Conservation (phyloP, 2,113 vertebrate species). For the Marcusenius ussheri region DNA sequence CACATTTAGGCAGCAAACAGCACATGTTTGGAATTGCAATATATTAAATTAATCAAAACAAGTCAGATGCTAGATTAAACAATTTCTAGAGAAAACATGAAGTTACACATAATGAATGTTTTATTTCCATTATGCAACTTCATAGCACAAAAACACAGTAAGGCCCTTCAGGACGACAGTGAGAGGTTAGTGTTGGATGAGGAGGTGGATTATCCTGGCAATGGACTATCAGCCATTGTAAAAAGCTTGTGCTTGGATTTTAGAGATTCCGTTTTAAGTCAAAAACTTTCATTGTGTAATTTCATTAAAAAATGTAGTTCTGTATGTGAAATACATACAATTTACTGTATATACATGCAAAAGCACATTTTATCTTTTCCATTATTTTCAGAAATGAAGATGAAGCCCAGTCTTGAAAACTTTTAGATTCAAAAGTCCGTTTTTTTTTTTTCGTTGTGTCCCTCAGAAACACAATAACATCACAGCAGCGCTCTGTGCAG, state of each 20-base stretch:
- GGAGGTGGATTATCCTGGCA: not conserved
- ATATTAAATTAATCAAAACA: slow-evolving; percentile 4
- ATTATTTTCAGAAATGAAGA: not conserved
- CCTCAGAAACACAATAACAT: not conserved
- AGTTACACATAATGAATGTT: not conserved
- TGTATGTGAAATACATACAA: not conserved
- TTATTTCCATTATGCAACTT: not conserved
- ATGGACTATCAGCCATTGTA: not conserved
- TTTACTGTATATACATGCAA: not conserved
- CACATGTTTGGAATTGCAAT: not conserved
- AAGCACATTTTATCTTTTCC: not conserved
- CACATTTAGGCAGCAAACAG: not conserved
- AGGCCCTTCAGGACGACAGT: not conserved
- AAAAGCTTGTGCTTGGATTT: not conserved
- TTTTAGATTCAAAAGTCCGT: not conserved
- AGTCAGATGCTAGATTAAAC: not conserved
- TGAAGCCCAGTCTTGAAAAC: not conserved
- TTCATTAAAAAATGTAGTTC: not conserved
- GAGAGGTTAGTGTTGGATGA: not conserved
- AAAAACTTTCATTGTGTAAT: not conserved
- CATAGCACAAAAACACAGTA: not conserved
- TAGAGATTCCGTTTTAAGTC: not conserved
- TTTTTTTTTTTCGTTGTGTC: not conserved
- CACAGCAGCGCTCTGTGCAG: not conserved
- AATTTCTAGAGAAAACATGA: not conserved